Evolutionary conservation across 2,797 vertebrate genomes (phyloP).

Genomic region (Squalus acanthias): DNA sequence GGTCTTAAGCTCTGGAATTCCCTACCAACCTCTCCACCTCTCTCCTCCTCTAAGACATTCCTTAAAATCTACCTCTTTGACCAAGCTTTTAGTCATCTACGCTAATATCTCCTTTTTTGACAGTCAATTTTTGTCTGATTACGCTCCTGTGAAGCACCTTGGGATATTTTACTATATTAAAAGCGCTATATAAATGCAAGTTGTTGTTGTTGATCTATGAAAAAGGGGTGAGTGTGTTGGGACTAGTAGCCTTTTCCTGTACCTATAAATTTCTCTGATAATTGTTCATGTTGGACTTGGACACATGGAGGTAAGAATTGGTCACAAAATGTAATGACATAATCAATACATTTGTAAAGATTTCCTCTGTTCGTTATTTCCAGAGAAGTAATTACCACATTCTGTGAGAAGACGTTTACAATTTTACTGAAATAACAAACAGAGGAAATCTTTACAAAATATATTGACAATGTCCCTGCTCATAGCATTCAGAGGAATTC

Average conservation of each 20-base stretch:
- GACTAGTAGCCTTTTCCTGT: not conserved
- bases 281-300: not conserved
- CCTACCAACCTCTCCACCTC: not conserved
- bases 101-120: not conserved
- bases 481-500: not conserved
- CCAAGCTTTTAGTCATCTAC: not conserved
- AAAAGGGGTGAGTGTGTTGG: not conserved
- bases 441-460: not conserved
- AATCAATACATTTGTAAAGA: not conserved
- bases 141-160: not conserved
- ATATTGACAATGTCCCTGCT: not conserved
- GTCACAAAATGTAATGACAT: not conserved
- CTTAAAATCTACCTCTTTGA: not conserved
- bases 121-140: not conserved
- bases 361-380: not conserved
- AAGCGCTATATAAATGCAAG: not conserved
- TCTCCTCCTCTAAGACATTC: not conserved
- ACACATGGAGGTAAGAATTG: not conserved
- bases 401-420: not conserved
- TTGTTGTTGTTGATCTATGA: not conserved
- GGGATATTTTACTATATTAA: not conserved
- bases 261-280: not conserved
- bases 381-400: not conserved
- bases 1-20: not conserved
- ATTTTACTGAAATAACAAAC: not conserved